Evolutionary conservation across 1,140 invertebrate genomes (phyloP), one percentile per base, ranked within the genome.

Genomic region (Ceratina australensis): DNA sequence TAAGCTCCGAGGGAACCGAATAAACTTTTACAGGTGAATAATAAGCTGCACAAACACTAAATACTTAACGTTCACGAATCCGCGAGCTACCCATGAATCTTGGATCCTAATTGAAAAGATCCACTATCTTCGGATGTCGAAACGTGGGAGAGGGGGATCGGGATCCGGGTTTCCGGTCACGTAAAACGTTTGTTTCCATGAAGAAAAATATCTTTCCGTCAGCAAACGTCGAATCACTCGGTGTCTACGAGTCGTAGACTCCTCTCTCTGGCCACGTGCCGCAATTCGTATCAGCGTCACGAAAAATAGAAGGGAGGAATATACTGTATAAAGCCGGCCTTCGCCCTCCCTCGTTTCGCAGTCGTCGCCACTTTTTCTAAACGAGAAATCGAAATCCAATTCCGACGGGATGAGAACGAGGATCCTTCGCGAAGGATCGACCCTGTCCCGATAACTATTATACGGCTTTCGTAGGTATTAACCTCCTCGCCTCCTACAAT

Each of bases 81-180:
- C 24, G 28, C 0, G 13, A 49, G 33, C 57, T 12, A 57, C 65
- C 63, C 80, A 87, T 90, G 87, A 89, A 90, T 90, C 88, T 88
- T 66, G 66, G 82, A 63, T 76, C 80, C 84, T 90, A 90, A 90
- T 90, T 90, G 88, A 87, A 90, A 89, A 90, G 89, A 86, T 90
- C 87, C 80, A 83, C 84, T 10, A 10, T 42, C n/a, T n/a, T 0
- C n/a, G 18, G 20, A 67, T 24, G 61, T 75, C 75, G 79, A 76
- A 76, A 16, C 56, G 61, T 65, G 72, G 18, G 33, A 47, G 1
- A 49, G 13, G 47, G 5, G 47, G 5, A 49, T 49, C 47, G 47
- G 67, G 67, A 87, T 89, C 83, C 78, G 84, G 87, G 81, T 90
- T 90, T 90, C 89, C 83, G 64, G 54, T 76, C 89, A 90, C 89